Evolutionary conservation across 1,140 invertebrate genomes (phyloP).

Genomic region (Zaprionus vittiger): DNA sequence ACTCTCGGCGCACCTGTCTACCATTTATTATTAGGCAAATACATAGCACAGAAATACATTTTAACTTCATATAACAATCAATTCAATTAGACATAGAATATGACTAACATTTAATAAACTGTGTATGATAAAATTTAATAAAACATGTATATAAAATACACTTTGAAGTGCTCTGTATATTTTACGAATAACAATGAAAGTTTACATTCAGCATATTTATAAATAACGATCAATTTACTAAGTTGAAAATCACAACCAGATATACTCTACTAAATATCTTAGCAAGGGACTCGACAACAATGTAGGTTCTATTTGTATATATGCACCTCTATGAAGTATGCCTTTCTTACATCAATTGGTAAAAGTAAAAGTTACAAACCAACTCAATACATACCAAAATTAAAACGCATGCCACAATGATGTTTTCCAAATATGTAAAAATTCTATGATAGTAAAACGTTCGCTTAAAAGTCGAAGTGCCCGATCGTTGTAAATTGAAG

Average conservation of each 20-base stretch:
- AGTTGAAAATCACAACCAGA: slow-evolving; percentile 52
- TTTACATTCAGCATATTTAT: slow-evolving; percentile 6
- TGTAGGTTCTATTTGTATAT: slow-evolving; percentile 8
- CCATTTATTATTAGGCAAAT: slow-evolving; percentile 9
- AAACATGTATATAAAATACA: slow-evolving; percentile 37
- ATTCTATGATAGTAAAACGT: slow-evolving; percentile 52
- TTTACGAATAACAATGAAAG: slow-evolving; percentile 1
- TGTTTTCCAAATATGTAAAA: slow-evolving; percentile 61
- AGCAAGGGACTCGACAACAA: slow-evolving; percentile 14
- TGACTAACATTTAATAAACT: slow-evolving; percentile 54
- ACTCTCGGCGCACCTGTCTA: background rate
- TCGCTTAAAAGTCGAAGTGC: slow-evolving; percentile 42
- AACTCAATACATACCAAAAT: slow-evolving; percentile 69
- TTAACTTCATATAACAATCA: slow-evolving; percentile 58
- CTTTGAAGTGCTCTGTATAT: background rate
- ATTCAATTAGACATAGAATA: slow-evolving; percentile 24
- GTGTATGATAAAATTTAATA: slow-evolving; percentile 24
- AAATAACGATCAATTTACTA: slow-evolving; percentile 12
- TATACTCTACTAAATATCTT: slow-evolving; percentile 22
- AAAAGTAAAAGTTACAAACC: slow-evolving; percentile 9
- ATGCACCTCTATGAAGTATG: background rate
- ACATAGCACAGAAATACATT: slow-evolving; percentile 20
- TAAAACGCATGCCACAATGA: slow-evolving; percentile 68
- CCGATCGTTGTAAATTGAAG: slow-evolving; percentile 43
- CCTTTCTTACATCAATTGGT: background rate